Percentiles rank a stretch among this genome's conserved stretches.
phyloP scores from a whole-genome alignment of 2,888 invertebrate genomes.

The Neoaliturus tenellus region DNA sequence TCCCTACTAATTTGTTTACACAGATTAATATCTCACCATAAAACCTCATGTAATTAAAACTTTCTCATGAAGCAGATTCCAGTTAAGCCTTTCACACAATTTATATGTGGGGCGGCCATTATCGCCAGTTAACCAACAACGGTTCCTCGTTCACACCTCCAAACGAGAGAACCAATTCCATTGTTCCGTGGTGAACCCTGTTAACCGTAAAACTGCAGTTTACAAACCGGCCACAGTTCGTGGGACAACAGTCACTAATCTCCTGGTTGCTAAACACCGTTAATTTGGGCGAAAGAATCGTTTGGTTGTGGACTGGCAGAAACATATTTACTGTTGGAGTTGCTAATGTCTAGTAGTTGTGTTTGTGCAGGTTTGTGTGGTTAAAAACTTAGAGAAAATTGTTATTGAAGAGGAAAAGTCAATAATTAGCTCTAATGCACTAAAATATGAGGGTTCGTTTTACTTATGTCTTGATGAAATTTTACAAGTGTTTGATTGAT shows the following conservation, averaged over 20 bases:
- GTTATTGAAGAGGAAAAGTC: too few species aligned
- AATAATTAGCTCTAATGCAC: too few species aligned
- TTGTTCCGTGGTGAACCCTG: not conserved
- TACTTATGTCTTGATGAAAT: too few species aligned
- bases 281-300: not conserved
- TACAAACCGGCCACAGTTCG: not conserved
- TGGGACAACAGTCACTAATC: not conserved
- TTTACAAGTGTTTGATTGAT: too few species aligned
- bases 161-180: slow-evolving; percentile 4
- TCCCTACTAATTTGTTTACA: slow-evolving; percentile 26
- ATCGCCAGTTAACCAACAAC: slow-evolving; percentile 17
- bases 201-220: slow-evolving; percentile 19
- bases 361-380: not conserved
- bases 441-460: too few species aligned
- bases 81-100: not conserved
- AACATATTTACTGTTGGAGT: not conserved
- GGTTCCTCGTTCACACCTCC: slow-evolving; percentile 22
- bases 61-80: not conserved
- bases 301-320: not conserved
- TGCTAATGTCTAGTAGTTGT: not conserved
- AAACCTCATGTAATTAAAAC: not conserved
- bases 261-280: not conserved
- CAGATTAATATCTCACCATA: not conserved
- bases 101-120: slow-evolving; percentile 21
- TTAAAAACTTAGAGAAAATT: too few species aligned